These are phyloP conservation scores for Danionella cerebrum DNA, from an alignment of 2,113 vertebrate species.

Conservation along the genomic window DNA sequence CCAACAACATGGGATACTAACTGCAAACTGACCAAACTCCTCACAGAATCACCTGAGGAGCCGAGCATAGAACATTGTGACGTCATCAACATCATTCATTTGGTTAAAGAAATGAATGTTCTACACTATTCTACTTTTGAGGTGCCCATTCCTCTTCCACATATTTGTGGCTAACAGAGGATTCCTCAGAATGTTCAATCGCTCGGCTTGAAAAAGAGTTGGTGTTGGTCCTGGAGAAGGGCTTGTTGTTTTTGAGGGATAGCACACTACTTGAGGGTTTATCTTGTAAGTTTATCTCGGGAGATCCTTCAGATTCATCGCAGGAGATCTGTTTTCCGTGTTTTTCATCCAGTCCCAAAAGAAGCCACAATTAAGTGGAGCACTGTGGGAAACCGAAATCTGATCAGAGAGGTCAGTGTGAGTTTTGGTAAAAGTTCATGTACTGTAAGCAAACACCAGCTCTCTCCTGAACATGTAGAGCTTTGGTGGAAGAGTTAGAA, in stretches of 20 bases:
- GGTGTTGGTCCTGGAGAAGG: conserved; percentile 18
- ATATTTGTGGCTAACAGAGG: not conserved
- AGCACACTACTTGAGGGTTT: conserved; percentile 1
- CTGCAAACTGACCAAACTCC: no score
- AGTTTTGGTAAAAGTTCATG: not conserved
- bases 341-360: not conserved
- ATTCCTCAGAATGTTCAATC: not conserved
- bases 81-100: no score
- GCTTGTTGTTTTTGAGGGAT: not conserved
- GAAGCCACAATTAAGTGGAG: not conserved
- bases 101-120: no score
- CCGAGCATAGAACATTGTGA: no score
- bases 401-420: not conserved
- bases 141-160: no score
- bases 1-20: no score
- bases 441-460: not conserved
- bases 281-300: conserved; percentile 13
- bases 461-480: not conserved
- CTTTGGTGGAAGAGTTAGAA: not conserved
- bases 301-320: conserved; percentile 12
- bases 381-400: not conserved
- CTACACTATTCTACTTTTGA: no score
- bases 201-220: not conserved
- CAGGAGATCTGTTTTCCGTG: not conserved
- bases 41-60: no score